Evolutionary conservation across 1,140 invertebrate species (phyloP).

Genomic region (Pachypeltis micranthus): DNA sequence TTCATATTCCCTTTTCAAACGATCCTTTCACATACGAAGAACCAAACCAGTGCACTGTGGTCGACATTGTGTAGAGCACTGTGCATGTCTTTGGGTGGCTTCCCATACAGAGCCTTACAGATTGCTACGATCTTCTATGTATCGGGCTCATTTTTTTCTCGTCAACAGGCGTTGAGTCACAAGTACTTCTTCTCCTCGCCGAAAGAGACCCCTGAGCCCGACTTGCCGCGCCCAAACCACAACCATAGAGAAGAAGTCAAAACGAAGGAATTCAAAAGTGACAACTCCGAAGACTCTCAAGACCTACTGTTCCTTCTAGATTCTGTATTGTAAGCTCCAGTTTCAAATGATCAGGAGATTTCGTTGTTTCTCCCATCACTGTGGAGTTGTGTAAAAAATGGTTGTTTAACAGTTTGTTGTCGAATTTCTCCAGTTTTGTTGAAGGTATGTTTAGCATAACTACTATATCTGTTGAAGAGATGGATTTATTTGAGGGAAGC

Average conservation of each 20-base stretch:
- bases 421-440: too few relatives aligned
- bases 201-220: conserved; percentile 19
- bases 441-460: too few relatives aligned
- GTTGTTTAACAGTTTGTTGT: too few relatives aligned
- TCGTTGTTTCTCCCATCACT: too few relatives aligned
- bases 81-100: neutral
- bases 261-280: conserved; percentile 2
- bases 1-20: neutral
- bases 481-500: too few relatives aligned
- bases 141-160: conserved; percentile 1
- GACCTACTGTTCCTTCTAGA: conserved; percentile 3
- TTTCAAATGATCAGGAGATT: too few relatives aligned
- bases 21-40: neutral
- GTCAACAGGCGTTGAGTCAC: conserved; percentile 27
- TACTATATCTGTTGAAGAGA: too few relatives aligned
- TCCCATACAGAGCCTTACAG: neutral
- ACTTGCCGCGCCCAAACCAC: conserved; percentile 25
- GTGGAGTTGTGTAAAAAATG: too few relatives aligned
- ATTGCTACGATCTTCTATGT: neutral
- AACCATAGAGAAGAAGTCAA: conserved; percentile 23
- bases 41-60: neutral
- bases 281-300: neutral
- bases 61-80: neutral
- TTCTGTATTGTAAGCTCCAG: neutral
- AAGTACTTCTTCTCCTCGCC: conserved; percentile 27